phyloP scores from a whole-genome alignment of 2,888 invertebrate species.

The Sarcophaga carnaria region DNA sequence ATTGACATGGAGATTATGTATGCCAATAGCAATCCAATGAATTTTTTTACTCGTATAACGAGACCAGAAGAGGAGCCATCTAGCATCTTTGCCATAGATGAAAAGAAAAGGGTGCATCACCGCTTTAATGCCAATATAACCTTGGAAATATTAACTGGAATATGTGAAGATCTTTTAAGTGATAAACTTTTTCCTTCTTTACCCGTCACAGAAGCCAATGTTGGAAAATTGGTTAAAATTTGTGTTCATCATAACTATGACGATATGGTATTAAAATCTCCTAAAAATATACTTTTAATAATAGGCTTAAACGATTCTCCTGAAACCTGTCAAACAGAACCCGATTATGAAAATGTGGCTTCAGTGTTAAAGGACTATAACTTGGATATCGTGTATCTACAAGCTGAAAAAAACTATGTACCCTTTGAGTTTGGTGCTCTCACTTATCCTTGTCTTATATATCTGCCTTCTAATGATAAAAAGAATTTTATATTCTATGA shows the following conservation, averaged over 20 bases:
- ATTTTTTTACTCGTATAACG: not conserved
- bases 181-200: conserved; percentile 46
- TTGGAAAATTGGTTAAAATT: conserved; percentile 43
- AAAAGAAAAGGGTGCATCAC: conserved; percentile 19
- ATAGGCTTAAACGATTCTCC: not conserved
- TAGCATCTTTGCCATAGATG: not conserved
- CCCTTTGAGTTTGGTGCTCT: conserved; percentile 64
- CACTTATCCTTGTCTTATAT: conserved; percentile 53
- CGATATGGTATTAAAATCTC: conserved; percentile 63
- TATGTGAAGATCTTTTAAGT: conserved; percentile 63
- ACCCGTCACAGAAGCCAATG: conserved; percentile 8
- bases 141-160: conserved; percentile 39
- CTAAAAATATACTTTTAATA: conserved; percentile 61
- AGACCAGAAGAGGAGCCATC: conserved; percentile 31
- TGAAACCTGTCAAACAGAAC: not conserved
- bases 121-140: not conserved
- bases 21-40: conserved; percentile 3
- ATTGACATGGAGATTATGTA: conserved; percentile 40
- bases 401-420: conserved; percentile 53
- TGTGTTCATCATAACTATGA: conserved; percentile 63
- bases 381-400: conserved; percentile 68
- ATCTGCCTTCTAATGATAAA: conserved; percentile 53
- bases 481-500: conserved; percentile 54
- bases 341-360: conserved; percentile 54
- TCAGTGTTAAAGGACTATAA: conserved; percentile 61